Evolutionary conservation across 2,888 invertebrate species (phyloP), one percentile per base, ranked within the genome.

Genomic region (Caprella mutica): DNA sequence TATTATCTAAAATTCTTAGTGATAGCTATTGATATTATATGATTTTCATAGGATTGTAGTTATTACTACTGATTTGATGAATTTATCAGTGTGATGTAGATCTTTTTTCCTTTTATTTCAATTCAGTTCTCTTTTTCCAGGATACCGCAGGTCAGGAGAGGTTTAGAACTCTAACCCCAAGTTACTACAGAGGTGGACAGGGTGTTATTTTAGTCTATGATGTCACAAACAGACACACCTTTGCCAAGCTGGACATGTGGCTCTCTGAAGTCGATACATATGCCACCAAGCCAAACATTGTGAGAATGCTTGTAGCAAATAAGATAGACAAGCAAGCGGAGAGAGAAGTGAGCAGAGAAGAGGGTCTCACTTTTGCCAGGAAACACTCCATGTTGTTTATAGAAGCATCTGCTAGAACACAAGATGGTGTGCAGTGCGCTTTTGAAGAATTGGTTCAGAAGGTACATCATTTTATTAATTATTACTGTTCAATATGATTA

Each of bases 371-470:
- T 67, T 98, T 97, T 76, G 98, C 98, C 5, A 83, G 91, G 69
- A 85, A 87, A 70, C 90, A 98, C 77, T 85, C 92, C 67, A 91
- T 96, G 72, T 76, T 98, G 42, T 98, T 96, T 72, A 89, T 98
- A 65, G 98, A 98, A 76, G 89, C 96, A 61, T 93, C 93, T 72
- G 97, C 98, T 2, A 94, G 94, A 76, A 94, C 94, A 9, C 86
- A 84, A 68, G 93, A 94, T 74, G 93, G 92, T 40, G 94, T 98
- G 30, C 84, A 87, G 70, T 81, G 84, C 75, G 94, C 94, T 43
- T 98, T 98, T 74, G 94, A 93, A 74, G 97, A 98, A 74, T 80
- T 98, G 66, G 96, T 97, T 17, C 88, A 93, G 74, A 96, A 97
- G 82, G 96, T 94, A n/a, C n/a, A n/a, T n/a, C n/a, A n/a, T n/a